These are phyloP conservation scores for Nebria salina DNA, from an alignment of 2,888 invertebrate genomes.

Conservation along the genomic window DNA sequence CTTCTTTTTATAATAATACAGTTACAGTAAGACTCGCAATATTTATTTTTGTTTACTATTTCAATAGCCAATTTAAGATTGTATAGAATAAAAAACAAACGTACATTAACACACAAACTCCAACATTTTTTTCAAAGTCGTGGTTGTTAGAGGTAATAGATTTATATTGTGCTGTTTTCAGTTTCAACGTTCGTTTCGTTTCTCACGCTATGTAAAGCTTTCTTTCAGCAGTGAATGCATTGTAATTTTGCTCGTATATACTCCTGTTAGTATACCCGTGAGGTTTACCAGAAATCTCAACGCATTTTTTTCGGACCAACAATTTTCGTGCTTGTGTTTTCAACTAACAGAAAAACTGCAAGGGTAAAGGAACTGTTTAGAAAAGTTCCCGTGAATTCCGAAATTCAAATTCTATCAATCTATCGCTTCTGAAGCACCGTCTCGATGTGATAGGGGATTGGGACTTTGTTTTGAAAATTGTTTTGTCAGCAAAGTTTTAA, in stretches of 20 bases:
- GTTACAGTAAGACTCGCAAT: too few relatives aligned
- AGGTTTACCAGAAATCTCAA: not conserved
- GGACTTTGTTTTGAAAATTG: conserved; percentile 37
- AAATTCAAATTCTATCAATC: conserved; percentile 38
- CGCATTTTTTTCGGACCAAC: too few relatives aligned
- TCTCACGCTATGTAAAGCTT: conserved; percentile 42
- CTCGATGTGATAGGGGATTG: not conserved
- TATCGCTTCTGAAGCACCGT: not conserved
- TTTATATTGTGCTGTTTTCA: conserved; percentile 45
- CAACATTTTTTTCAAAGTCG: too few relatives aligned
- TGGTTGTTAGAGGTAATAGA: conserved; percentile 33
- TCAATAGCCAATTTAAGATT: too few relatives aligned
- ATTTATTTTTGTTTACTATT: too few relatives aligned
- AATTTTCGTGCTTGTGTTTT: too few relatives aligned
- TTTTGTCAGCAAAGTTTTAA: conserved; percentile 34
- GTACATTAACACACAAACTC: too few relatives aligned
- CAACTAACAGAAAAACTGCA: too few relatives aligned
- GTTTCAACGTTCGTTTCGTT: conserved; percentile 23
- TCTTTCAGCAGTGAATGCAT: conserved; percentile 2
- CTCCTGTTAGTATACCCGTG: conserved; percentile 10
- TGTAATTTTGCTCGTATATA: conserved; percentile 23
- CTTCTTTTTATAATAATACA: too few relatives aligned
- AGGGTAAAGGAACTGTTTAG: too few relatives aligned
- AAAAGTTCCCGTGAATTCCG: not conserved
- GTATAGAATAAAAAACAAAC: too few relatives aligned